Evolutionary conservation across 2,113 vertebrate genomes (phyloP), one percentile per base, ranked within the genome.

Genomic region (Chlorodrepanis virens): DNA sequence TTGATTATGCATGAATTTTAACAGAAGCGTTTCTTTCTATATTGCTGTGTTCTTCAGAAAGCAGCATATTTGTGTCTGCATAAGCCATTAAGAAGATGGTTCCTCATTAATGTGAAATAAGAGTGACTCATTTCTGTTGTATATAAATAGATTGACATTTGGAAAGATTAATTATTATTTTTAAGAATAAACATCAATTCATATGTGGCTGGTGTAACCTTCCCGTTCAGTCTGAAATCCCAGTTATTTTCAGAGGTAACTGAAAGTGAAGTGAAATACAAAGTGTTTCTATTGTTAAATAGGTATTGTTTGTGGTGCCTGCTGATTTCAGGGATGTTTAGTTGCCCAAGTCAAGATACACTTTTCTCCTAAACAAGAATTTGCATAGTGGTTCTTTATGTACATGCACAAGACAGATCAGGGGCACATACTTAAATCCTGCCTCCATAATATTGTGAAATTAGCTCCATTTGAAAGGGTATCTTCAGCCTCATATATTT

Each of bases 1-100:
- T 98, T 98, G 97, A 97, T 98, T 98, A 97, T 86, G 93, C 69
- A 93, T 96, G 94, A 94, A 94, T 97, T 97, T 96, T 92, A 96
- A 91, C 81, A 90, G 94, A 95, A 97, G 70, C 8, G 5, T 69
- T 69, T 68, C 56, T 94, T 96, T 96, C 65, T 94, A 56, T 85
- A 50, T 89, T 72, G 65, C 90, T 54, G 67, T 67, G 68, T 80
- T 92, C 74, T 74, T 91, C 80, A 27, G 56, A 80, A 15, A 67
- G 65, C 90, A 65, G 40, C 78, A 33, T 45, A 76, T 83, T 93
- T 22, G 39, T 87, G 82, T 95, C 16, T 1, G 78, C 90, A 54
- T 83, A 93, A 93, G 72, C 79, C 49, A 65, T 93, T 81, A 80
- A 68, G 87, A 83, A 70, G 89, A 89, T 16, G 12, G 23, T 61